A percentile compares a stretch with the other conserved stretches of the same genome.
Evolutionary conservation across 2,797 vertebrate genomes (phyloP).

Genomic region (Perodicticus potto): DNA sequence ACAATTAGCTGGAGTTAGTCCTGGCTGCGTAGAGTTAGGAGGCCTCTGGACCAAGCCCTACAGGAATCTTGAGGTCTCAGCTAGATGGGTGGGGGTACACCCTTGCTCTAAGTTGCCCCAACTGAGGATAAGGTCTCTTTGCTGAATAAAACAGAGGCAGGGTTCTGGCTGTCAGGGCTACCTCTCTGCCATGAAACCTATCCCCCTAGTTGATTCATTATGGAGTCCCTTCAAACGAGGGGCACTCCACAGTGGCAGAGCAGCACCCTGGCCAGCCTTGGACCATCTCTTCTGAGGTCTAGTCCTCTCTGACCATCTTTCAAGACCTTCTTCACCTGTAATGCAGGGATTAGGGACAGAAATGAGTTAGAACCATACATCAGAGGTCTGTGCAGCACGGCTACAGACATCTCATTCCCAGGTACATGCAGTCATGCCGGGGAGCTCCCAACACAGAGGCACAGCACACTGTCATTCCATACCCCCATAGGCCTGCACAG

Average conservation of each 20-base stretch:
- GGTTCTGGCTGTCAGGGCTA: neutral
- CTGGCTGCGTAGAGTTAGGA: neutral
- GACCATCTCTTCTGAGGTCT: neutral
- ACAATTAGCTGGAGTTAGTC: neutral
- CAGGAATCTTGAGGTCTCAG: neutral
- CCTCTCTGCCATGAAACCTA: neutral
- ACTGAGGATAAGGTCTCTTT: neutral
- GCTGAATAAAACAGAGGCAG: neutral
- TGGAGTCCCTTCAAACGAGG: neutral
- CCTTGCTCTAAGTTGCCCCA: neutral
- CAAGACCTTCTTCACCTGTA: neutral
- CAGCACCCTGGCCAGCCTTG: neutral
- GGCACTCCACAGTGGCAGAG: neutral
- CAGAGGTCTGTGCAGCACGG: neutral
- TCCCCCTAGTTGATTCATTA: neutral
- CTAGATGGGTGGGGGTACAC: neutral
- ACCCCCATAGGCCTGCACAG: neutral
- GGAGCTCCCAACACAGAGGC: neutral
- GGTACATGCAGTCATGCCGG: neutral
- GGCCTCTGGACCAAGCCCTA: neutral
- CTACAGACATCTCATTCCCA: neutral
- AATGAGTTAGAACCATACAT: neutral
- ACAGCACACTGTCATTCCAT: neutral
- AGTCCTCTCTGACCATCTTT: neutral
- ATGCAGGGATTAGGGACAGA: neutral